These are phyloP conservation scores for Oscheius sp. DNA, from an alignment of 2,888 invertebrate genomes.

Conservation along the genomic window DNA sequence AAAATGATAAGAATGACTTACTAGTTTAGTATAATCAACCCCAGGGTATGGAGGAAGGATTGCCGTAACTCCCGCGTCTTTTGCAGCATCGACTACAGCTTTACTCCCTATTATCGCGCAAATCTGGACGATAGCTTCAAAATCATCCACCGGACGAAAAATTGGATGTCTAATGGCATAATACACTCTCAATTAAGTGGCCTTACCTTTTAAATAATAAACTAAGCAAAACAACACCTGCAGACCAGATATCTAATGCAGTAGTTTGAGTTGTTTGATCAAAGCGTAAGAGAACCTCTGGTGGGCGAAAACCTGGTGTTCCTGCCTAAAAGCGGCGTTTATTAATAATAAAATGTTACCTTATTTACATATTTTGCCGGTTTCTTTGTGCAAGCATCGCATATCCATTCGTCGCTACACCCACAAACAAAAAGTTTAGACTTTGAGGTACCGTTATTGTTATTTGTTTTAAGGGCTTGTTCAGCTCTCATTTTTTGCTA, in stretches of 20 bases:
- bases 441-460: neutral
- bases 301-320: constrained; percentile 88
- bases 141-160: constrained; percentile 36
- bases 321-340: constrained; percentile 77
- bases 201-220: constrained; percentile 80
- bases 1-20: constrained; percentile 16
- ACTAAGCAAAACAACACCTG: constrained; percentile 83
- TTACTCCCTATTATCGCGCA: constrained; percentile 13
- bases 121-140: constrained; percentile 38
- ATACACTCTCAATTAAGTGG: neutral
- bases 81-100: neutral
- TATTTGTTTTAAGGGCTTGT: neutral
- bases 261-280: constrained; percentile 77
- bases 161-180: constrained; percentile 39
- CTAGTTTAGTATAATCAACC: constrained; percentile 35
- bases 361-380: constrained; percentile 45
- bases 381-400: constrained; percentile 75
- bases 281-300: constrained; percentile 81
- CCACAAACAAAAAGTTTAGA: constrained; percentile 74
- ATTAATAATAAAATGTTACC: constrained; percentile 24
- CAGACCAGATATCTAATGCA: constrained; percentile 89
- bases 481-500: constrained; percentile 5
- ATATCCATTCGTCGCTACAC: constrained; percentile 77
- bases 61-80: neutral
- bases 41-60: constrained; percentile 29